Evolutionary conservation across 2,888 invertebrate genomes (phyloP), one percentile per base, ranked within the genome.

Genomic region (Drosophila helvetica): DNA sequence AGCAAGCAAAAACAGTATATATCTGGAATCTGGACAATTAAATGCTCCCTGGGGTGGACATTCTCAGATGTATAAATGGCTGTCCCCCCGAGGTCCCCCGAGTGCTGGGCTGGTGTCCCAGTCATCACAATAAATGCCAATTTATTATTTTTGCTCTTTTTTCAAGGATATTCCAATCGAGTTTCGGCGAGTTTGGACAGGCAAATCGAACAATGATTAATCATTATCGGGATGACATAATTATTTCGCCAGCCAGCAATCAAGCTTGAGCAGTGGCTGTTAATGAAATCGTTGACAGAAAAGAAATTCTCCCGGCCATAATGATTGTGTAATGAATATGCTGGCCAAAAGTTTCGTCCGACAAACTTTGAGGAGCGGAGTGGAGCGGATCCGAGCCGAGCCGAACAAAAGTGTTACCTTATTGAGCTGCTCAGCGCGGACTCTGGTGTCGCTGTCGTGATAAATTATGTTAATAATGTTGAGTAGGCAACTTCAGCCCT

Each of bases 381-480:
- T 10, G 38, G 33, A 65, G 69, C 67, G 61, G n/a, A n/a, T n/a
- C n/a, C n/a, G n/a, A 62, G 59, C 67, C 61, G 25, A 27, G 30
- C 52, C 61, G 52, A 54, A 61, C 68, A 68, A 86, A 89, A 85
- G 83, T 89, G 88, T 86, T 89, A 89, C 86, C 75, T 85, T 85
- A 81, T 85, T 85, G 88, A 75, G 80, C 82, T 74, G 82, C 75
- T 77, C 70, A 74, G 64, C n/a, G 22, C 33, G 51, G 53, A 27
- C 48, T 22, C 46, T 61, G 68, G 61, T 61, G 17, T 76, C 68
- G 78, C 76, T 70, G 82, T 82, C 83, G 75, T 89, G 88, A 86
- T 86, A 88, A 86, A 86, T 88, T 89, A 86, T 86, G 86, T 88
- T 86, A 89, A 86, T 88, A 89, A 89, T 74, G 76, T 72, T 77